phyloP scores from a whole-genome alignment of 2,888 invertebrate genomes.

The Metacarcinus magister region DNA sequence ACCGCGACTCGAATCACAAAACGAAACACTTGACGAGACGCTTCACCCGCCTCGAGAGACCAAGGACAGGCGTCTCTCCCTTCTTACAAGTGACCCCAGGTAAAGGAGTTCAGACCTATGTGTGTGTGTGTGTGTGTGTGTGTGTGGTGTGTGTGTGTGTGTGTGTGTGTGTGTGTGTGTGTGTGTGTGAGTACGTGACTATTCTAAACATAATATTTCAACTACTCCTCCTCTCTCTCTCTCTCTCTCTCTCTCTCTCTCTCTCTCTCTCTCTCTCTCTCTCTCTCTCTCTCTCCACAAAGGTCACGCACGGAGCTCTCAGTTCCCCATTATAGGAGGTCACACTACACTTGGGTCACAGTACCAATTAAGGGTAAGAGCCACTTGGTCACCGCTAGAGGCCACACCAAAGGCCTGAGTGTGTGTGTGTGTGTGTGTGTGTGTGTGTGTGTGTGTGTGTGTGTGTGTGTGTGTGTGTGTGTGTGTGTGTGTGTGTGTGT shows the following conservation, averaged over 20 bases:
- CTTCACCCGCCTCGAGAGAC: background rate
- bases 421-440: constrained; percentile 52
- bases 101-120: background rate
- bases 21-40: background rate
- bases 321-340: background rate
- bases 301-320: background rate
- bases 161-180: background rate
- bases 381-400: background rate
- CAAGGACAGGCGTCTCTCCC: background rate
- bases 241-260: constrained; percentile 49
- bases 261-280: background rate
- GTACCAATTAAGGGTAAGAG: background rate
- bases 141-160: background rate
- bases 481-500: constrained; percentile 50
- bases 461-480: constrained; percentile 57
- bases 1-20: background rate
- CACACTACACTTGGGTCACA: background rate
- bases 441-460: constrained; percentile 57
- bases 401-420: background rate
- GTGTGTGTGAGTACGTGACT: background rate
- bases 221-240: background rate
- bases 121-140: background rate
- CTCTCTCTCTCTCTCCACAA: background rate
- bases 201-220: background rate
- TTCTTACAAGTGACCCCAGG: background rate